phyloP scores from a whole-genome alignment of 2,113 vertebrate genomes.

The Leptosomus discolor region DNA sequence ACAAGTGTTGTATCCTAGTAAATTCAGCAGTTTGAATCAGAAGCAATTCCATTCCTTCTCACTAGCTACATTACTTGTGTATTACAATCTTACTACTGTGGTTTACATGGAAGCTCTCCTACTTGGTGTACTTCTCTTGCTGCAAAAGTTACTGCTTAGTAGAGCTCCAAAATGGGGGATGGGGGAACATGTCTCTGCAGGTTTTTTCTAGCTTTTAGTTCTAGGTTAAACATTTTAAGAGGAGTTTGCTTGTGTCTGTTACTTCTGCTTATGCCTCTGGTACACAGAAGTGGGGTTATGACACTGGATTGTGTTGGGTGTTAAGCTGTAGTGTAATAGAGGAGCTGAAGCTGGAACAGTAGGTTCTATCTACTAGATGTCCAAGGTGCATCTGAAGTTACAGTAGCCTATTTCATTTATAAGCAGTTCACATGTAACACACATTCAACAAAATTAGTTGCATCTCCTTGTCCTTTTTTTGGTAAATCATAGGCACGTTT shows the following conservation, averaged over 20 bases:
- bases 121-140: neutral
- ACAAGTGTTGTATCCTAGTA: neutral
- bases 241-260: neutral
- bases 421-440: neutral
- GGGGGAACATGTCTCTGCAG: neutral
- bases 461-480: neutral
- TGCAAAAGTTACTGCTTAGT: neutral
- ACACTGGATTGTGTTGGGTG: neutral
- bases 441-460: fast-evolving
- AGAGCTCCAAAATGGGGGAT: neutral
- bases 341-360: neutral
- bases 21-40: neutral
- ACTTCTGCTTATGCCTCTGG: neutral
- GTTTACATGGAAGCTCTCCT: neutral
- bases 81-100: neutral
- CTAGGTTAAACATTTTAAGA: neutral
- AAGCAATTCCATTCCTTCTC: neutral
- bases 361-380: neutral
- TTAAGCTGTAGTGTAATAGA: neutral
- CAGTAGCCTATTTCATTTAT: neutral
- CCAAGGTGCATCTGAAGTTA: neutral
- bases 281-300: neutral
- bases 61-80: neutral
- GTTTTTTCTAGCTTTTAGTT: neutral
- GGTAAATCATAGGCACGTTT: fast-evolving